A percentile compares a stretch with the other conserved stretches of the same genome.
Conservation (phyloP, 2,888 invertebrate species). For the Nomada lathburiana region DNA sequence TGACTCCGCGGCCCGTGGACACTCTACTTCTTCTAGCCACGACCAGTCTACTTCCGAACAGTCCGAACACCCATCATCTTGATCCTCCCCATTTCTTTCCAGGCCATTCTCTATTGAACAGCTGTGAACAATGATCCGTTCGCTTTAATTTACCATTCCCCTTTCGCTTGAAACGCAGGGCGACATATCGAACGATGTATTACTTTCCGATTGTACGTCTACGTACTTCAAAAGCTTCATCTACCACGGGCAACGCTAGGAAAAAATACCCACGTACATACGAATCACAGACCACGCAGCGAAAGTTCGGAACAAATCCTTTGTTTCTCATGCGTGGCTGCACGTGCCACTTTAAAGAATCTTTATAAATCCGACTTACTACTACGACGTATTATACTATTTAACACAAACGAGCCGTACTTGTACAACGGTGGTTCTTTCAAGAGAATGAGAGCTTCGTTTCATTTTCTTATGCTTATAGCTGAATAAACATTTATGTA, state of each 20-base stretch:
- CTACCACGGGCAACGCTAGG: too few species aligned
- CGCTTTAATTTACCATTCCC: not conserved
- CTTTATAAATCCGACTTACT: slow-evolving; percentile 10
- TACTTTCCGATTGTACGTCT: not conserved
- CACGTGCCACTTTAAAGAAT: slow-evolving; percentile 57
- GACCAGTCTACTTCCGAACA: slow-evolving; percentile 83
- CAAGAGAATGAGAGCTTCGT: too few species aligned
- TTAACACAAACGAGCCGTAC: slow-evolving; percentile 47
- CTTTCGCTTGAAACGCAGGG: too few species aligned
- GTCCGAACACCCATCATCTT: slow-evolving; percentile 66
- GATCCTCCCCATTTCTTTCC: slow-evolving; percentile 43
- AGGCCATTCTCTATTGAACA: slow-evolving; percentile 34
- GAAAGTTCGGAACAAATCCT: slow-evolving; percentile 37
- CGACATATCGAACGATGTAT: not conserved
- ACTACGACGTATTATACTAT: slow-evolving; percentile 52
- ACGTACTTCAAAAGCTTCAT: too few species aligned
- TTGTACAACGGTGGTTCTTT: slow-evolving; percentile 11
- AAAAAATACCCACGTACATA: not conserved
- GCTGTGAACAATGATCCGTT: slow-evolving; percentile 30
- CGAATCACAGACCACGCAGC: not conserved
- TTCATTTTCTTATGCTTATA: too few species aligned
- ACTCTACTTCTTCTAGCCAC: slow-evolving; percentile 82
- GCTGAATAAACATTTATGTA: too few species aligned
- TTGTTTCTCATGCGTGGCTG: slow-evolving; percentile 40
- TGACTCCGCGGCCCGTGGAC: slow-evolving; percentile 69